Evolutionary conservation across 2,113 vertebrate species (phyloP).

Genomic region (Corvus moneduloides): DNA sequence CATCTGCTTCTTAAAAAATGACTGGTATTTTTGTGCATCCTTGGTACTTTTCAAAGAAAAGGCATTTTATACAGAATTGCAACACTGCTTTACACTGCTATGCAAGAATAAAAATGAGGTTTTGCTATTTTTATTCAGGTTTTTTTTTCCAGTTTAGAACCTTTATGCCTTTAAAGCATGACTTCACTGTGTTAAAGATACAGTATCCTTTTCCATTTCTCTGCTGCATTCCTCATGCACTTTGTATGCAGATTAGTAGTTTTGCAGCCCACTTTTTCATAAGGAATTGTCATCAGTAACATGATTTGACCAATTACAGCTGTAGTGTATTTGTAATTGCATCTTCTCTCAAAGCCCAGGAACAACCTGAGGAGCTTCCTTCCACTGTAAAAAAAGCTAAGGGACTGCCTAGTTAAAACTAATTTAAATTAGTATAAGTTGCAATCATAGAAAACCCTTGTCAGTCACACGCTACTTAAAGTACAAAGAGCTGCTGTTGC

Average conservation of each 20-base stretch:
- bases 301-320: not conserved
- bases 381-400: not conserved
- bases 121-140: conserved; percentile 70
- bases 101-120: conserved; percentile 58
- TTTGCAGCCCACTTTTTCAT: not conserved
- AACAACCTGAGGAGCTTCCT: not conserved
- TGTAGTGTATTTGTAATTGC: fast-evolving
- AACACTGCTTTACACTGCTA: conserved; percentile 15
- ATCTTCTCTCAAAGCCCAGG: not conserved
- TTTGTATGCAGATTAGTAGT: not conserved
- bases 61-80: conserved; percentile 55
- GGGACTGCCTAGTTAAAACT: not conserved
- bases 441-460: not conserved
- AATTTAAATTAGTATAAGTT: not conserved
- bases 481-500: not conserved
- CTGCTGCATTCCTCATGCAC: not conserved
- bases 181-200: conserved; percentile 56
- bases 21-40: not conserved
- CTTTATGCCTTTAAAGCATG: conserved; percentile 9
- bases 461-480: not conserved
- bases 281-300: not conserved
- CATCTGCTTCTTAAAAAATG: not conserved
- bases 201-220: conserved; percentile 57
- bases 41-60: conserved; percentile 4
- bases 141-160: not conserved